These are phyloP conservation scores for Ailurus styani DNA, from an alignment of 2,113 vertebrate genomes.

Conservation along the genomic window DNA sequence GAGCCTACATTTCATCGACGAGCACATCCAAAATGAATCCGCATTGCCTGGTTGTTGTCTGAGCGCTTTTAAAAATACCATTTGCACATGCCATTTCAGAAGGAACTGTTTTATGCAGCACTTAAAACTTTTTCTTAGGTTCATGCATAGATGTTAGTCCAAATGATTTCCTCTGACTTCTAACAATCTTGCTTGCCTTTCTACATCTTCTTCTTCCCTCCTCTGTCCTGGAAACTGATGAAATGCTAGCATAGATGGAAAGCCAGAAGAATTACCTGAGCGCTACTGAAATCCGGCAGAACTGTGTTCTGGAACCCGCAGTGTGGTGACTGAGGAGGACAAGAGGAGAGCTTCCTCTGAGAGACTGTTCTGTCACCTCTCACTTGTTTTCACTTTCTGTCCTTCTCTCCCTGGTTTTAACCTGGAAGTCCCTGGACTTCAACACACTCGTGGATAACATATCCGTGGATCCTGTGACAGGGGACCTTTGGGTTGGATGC, in stretches of 20 bases:
- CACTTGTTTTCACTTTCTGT: neutral
- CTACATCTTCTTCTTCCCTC: neutral
- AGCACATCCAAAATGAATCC: conserved; percentile 13
- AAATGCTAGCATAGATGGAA: neutral
- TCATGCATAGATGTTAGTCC: neutral
- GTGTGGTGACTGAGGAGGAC: no score
- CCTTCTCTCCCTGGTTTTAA: neutral
- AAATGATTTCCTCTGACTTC: neutral
- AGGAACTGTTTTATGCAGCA: neutral
- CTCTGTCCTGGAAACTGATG: neutral
- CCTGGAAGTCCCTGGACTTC: conserved; percentile 81
- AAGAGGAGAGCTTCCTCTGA: neutral
- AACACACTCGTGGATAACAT: conserved; percentile 90
- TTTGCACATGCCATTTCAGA: neutral
- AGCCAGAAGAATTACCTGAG: neutral
- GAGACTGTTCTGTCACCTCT: neutral
- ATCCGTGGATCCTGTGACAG: conserved; percentile 87
- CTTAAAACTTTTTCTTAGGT: neutral
- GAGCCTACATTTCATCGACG: neutral
- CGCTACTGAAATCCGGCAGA: neutral
- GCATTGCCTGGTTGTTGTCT: neutral
- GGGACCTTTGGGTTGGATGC: conserved; percentile 93
- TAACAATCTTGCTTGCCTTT: neutral
- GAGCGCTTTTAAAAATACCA: neutral
- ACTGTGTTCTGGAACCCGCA: neutral